These are phyloP conservation scores for Rissa tridactyla DNA, from an alignment of 2,113 vertebrate species.

Conservation along the genomic window DNA sequence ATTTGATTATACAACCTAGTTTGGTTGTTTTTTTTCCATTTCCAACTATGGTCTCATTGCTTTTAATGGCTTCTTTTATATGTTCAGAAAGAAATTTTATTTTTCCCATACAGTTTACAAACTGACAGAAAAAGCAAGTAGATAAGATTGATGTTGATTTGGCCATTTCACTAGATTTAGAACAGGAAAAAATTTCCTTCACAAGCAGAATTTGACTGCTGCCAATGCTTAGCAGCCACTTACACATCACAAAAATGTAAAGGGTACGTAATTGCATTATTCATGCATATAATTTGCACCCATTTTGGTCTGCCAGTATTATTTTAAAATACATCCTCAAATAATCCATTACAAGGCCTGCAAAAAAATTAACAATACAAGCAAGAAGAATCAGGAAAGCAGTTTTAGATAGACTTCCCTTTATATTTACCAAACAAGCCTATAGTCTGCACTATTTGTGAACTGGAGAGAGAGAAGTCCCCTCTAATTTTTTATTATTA, in stretches of 20 bases:
- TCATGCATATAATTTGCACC: not conserved
- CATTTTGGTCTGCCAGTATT: not conserved
- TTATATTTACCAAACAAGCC: not conserved
- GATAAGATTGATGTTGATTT: not conserved
- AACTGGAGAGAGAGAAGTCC: not conserved
- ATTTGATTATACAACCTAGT: not conserved
- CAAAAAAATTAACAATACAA: not conserved
- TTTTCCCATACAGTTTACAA: not conserved
- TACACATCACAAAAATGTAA: not conserved
- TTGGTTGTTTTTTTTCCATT: not conserved
- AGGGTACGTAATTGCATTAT: not conserved
- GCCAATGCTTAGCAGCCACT: not conserved
- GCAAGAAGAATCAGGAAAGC: not conserved
- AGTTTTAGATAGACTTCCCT: not conserved
- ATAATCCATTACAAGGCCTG: not conserved
- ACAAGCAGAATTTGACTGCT: not conserved
- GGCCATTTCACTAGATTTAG: not conserved
- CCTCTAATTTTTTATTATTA: not conserved
- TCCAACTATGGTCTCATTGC: not conserved
- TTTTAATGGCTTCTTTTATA: not conserved
- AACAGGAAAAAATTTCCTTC: not conserved
- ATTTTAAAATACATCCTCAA: not conserved
- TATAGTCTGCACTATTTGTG: not conserved
- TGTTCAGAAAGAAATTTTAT: not conserved
- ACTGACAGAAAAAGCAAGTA: not conserved